Base-by-base conservation (phyloP, 2,797 vertebrate species). In the Takifugu ocellatus region DNA sequence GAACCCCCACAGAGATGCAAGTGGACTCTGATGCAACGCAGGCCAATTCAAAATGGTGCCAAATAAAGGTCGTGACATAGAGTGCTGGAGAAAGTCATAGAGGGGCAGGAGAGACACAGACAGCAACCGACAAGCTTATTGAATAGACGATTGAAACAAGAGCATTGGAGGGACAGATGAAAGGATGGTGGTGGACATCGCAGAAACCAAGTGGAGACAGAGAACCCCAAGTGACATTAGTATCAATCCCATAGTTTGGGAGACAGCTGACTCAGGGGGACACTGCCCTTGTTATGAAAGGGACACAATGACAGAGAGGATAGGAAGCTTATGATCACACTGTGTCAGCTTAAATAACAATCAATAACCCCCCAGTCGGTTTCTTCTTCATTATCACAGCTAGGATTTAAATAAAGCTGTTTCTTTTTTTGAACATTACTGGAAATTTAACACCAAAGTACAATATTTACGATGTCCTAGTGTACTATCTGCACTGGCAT, bases 331-430 rank as follows among this genome's bases (percentile, higher is more conserved):
- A 82, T 73, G 51, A 67, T 55, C 48, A 7, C 33, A 54, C 62
- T 51, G 61, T 67, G 64, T 74, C 60, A 54, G 58, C 50, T 63
- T 71, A 61, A 79, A 76, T 72, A 61, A 49, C 59, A 66, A 84
- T 84, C 79, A 66, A 79, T 82, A 84, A 77, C 63, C 59, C 74
- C 52, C 51, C 64, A 63, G 69, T 71, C 64, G 57, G 39, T 54
- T 68, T 53, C 53, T 50, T 43, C 56, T 67, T 44, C 33, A 59
- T 50, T 72, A 33, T 33, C 27, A 7, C 7, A 29, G 7, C 27
- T 29, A 29, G 4, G 27, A 29, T 5, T 7, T 33, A 33, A 8
- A 5, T 8, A 8, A 1, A 33, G 33, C 33, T 33, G 33, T 33
- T 8, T 10, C 1, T 33, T 9, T 33, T 33, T 33, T 33, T 33